Evolutionary conservation across 2,888 invertebrate genomes (phyloP).

Genomic region (Rutpela maculata): DNA sequence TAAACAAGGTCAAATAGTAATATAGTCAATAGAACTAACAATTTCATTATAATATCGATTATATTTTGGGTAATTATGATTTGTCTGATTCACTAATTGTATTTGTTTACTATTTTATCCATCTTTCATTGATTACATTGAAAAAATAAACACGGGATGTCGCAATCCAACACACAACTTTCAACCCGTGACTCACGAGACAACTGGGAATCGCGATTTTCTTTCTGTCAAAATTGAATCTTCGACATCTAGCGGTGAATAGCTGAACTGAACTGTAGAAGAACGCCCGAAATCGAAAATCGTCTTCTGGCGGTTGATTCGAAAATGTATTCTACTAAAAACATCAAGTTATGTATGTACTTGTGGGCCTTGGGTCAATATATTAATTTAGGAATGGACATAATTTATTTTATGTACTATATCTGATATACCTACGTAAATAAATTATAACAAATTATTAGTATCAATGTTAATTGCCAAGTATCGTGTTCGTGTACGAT

Average conservation of each 20-base stretch:
- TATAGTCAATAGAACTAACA: background rate
- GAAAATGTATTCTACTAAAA: too few relatives aligned
- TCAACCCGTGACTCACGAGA: conserved; percentile 30
- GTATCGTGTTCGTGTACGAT: too few relatives aligned
- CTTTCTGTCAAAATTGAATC: conserved; percentile 14
- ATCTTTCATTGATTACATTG: conserved; percentile 18
- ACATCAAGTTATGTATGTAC: too few relatives aligned
- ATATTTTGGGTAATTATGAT: background rate
- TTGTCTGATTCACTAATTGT: background rate
- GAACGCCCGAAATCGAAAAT: too few relatives aligned
- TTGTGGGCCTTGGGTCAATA: too few relatives aligned
- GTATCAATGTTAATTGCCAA: too few relatives aligned
- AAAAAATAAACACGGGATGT: conserved; percentile 19
- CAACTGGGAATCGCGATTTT: conserved; percentile 31
- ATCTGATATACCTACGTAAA: too few relatives aligned
- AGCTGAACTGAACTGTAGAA: conserved; percentile 13
- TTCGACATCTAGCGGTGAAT: background rate
- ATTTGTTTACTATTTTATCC: conserved; percentile 23
- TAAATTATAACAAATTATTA: too few relatives aligned
- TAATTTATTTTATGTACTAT: too few relatives aligned
- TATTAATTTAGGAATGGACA: too few relatives aligned
- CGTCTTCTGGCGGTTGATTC: too few relatives aligned
- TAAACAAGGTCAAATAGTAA: conserved; percentile 26
- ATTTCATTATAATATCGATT: conserved; percentile 4
- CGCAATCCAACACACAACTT: background rate